Base-by-base conservation (phyloP, 2,113 vertebrate species). In the Charadrius vociferus region DNA sequence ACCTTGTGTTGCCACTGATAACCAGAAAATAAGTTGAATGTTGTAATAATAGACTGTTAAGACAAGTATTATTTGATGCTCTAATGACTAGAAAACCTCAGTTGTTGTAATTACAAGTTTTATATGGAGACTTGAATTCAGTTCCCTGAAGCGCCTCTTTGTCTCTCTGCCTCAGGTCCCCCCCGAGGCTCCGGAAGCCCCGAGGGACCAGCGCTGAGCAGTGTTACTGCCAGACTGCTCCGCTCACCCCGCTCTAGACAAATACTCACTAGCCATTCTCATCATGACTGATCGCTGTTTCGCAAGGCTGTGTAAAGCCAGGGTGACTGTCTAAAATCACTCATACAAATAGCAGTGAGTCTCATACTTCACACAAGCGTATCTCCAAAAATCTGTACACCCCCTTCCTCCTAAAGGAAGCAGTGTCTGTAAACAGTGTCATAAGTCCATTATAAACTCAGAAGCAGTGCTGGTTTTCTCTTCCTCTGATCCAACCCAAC, bases 221-320 rank as follows among this genome's bases (percentile, higher is more conserved):
- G 39, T 2, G 5, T 3, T 16, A 52, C 39, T 3, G 62, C 52
- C 49, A 50, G 49, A 24, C 49, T n/a, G 34, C 29, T 49, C 10
- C 45, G 8, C 41, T 34, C 12, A 9, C 6, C 20, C 30, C 4
- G 0, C 32, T 37, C 30, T 2, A 4, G 17, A 58, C 55, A 34
- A 63, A 39, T 21, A 7, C 37, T 55, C 29, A 2, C n/a, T 36
- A 21, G 26, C 14, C 58, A 17, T 30, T 45, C 29, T 30, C 29
- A 12, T 18, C 5, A 0, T 12, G 21, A 10, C 30, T 6, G 6
- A 73, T 14, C 26, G 5, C 56, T 5, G 20, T 8, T 7, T 43
- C 47, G 12, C 24, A 17, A 41, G 39, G 27, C 56, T 12, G 10
- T 3, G 7, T 4, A 21, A 78, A 55, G 70, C 8, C 47, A 37